These are phyloP conservation scores for Neomonachus schauinslandi DNA, from an alignment of 2,113 vertebrate species.

Conservation along the genomic window DNA sequence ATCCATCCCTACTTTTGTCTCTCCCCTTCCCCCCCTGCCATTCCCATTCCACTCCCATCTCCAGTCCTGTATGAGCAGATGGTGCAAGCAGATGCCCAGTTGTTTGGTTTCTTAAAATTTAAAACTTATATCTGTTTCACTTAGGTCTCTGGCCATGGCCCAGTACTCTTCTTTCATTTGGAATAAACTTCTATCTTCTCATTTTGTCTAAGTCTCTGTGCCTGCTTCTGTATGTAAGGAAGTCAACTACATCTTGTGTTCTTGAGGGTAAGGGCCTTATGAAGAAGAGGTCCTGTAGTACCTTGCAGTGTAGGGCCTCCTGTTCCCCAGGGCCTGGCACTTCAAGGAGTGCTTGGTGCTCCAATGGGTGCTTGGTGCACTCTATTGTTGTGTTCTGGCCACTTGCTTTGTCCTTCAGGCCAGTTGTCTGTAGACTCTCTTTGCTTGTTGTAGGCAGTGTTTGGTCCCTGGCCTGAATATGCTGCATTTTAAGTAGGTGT, in stretches of 20 bases:
- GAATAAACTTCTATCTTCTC: neutral
- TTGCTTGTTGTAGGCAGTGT: neutral
- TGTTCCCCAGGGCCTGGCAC: too few species aligned
- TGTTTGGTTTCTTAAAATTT: neutral
- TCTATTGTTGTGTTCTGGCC: neutral
- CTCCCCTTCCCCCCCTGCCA: neutral
- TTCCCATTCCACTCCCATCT: neutral
- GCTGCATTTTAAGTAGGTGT: neutral
- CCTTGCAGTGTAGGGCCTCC: too few species aligned
- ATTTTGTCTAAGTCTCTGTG: neutral
- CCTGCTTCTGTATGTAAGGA: neutral
- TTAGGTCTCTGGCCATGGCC: neutral
- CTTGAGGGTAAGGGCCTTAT: neutral
- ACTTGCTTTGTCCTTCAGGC: neutral
- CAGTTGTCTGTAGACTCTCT: neutral
- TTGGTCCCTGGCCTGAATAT: neutral
- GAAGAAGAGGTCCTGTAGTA: too few species aligned
- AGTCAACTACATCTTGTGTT: neutral
- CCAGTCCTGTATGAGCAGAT: neutral
- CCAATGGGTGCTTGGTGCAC: neutral
- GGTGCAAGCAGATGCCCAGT: neutral
- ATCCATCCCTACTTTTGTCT: neutral
- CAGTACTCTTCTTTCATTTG: neutral
- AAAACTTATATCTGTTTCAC: neutral
- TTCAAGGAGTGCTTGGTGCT: too few species aligned